Base-by-base conservation (phyloP, 2,113 vertebrate species). In the Leuciscus idus region DNA sequence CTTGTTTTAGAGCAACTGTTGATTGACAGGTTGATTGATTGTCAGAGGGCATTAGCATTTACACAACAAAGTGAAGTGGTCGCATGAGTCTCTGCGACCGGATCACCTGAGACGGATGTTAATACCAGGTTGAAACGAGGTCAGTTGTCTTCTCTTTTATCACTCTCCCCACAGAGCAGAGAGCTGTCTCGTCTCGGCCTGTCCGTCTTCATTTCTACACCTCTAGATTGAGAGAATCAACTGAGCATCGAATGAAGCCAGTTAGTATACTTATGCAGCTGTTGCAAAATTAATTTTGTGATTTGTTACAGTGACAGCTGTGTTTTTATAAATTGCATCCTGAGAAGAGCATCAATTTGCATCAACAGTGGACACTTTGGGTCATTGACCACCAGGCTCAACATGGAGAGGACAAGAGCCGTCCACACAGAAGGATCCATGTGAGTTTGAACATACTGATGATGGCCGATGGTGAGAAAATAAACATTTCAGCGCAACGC, bases 391-490 rank as follows among this genome's bases (percentile, higher is more conserved):
- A 10, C 23, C 39, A 10, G 12, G 10, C 39, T 72, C 68, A 72
- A 72, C 68, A 43, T 23, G 19, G 33, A 72, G 68, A 43, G 68
- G 33, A 39, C 36, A 23, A 11, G 68, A 68, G 30, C 15, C 64
- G 33, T 68, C 33, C 17, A 8, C 64, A 36, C 30, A 8, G 33
- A 33, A 39, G 33, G 68, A 70, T 39, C 19, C 36, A 43, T n/a
- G 36, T 23, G 4, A 72, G 13, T 64, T 28, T 64, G 11, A 64
- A 28, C 12, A 28, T 48, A 61, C 15, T 59, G 83, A 84, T 64
- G 30, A 68, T 36, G 21, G 52, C 30, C 26, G 68, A 73, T 84
- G 74, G 55, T 61, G 36, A 21, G 55, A 75, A 62, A 74, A 84
- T 61, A 11, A 61, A 62, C 70, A 62, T 61, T 84, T 84, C 70